Conservation (phyloP, 1,140 invertebrate species). For the Popillia japonica region DNA sequence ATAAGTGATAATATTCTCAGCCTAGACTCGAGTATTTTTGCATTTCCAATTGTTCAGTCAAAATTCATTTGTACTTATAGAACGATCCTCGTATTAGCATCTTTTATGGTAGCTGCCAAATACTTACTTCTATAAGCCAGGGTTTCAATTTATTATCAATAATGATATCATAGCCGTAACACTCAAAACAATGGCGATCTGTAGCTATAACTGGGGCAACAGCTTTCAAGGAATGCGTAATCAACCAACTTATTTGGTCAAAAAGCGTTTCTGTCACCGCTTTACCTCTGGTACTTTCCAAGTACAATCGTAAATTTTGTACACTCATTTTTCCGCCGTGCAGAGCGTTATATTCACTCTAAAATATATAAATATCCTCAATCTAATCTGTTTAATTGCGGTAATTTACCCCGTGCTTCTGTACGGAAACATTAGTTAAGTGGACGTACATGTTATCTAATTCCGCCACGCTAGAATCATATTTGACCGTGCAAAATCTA, state of each 20-base stretch:
- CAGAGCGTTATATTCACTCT: slow-evolving; percentile 94
- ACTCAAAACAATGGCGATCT: slow-evolving; percentile 84
- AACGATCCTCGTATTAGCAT: too few species aligned
- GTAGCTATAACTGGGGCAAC: slow-evolving; percentile 80
- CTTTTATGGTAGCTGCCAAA: too few species aligned
- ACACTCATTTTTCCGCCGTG: slow-evolving; percentile 96
- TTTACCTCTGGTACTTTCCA: slow-evolving; percentile 92
- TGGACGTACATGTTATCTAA: slow-evolving; percentile 88
- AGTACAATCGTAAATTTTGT: slow-evolving; percentile 87
- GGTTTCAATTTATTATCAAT: slow-evolving; percentile 86
- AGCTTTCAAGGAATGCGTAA: slow-evolving; percentile 84
- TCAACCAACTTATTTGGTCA: slow-evolving; percentile 87
- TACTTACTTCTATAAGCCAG: slow-evolving; percentile 75
- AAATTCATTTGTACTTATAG: too few species aligned
- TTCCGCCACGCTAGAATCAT: slow-evolving; percentile 75
- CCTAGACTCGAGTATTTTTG: too few species aligned
- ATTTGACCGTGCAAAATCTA: slow-evolving; percentile 85
- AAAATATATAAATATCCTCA: slow-evolving; percentile 38
- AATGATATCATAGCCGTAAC: slow-evolving; percentile 87
- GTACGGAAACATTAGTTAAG: slow-evolving; percentile 88
- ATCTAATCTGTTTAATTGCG: not conserved
- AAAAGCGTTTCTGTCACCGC: slow-evolving; percentile 85
- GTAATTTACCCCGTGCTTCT: slow-evolving; percentile 78
- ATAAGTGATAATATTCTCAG: too few species aligned
- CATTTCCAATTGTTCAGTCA: too few species aligned